Conservation (phyloP, 2,113 vertebrate species). For the Motacilla tschutschensis region DNA sequence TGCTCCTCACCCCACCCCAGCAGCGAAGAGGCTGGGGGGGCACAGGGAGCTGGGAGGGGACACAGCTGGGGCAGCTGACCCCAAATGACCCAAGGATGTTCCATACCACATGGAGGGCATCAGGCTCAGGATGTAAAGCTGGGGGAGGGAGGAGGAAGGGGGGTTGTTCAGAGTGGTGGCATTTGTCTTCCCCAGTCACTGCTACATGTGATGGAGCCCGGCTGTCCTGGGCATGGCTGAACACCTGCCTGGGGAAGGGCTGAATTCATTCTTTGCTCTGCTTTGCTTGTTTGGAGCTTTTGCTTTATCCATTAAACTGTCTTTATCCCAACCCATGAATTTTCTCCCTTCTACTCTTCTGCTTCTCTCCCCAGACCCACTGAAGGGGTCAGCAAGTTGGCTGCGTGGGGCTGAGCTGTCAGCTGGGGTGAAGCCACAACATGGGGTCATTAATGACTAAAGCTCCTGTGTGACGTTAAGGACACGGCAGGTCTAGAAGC, state of each 20-base stretch:
- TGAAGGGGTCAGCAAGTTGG: background rate
- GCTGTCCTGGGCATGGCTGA: background rate
- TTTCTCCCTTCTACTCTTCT: background rate
- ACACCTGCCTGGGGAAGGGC: background rate
- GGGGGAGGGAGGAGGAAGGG: background rate
- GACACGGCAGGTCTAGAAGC: background rate
- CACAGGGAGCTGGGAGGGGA: background rate
- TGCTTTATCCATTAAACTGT: background rate
- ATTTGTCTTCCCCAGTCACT: background rate
- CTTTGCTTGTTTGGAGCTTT: background rate
- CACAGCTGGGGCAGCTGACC: background rate
- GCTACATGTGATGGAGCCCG: rapidly evolving
- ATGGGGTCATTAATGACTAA: background rate
- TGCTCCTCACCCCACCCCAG: background rate
- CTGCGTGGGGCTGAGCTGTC: background rate
- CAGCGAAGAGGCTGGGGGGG: background rate
- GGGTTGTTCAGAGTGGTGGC: background rate
- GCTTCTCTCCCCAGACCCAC: background rate
- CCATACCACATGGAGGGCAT: background rate
- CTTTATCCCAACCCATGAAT: background rate
- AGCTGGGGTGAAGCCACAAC: background rate
- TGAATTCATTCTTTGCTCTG: background rate
- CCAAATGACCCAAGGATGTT: background rate
- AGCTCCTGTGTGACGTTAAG: background rate
- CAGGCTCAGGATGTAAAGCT: background rate